Evolutionary conservation across 2,797 vertebrate species (phyloP), one percentile per base, ranked within the genome.

Genomic region (Centropyge bicolor): DNA sequence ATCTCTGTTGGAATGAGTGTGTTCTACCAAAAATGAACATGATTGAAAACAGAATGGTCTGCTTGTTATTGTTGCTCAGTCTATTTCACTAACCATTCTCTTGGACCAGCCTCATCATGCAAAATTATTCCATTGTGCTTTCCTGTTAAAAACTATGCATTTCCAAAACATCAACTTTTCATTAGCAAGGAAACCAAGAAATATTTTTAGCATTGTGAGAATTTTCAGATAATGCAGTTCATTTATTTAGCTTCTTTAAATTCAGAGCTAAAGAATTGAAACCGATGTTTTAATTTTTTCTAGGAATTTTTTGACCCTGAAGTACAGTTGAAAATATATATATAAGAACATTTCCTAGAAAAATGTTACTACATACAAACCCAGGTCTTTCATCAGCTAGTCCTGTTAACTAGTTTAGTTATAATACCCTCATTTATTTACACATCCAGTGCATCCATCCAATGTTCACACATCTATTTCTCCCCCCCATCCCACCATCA

Each of bases 401-500:
- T 27, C 45, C 10, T 69, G 59, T 76, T n/a, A 27, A 22, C 22
- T 48, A 35, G 7, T 64, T 55, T 27, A 61, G 14, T 67, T 51
- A 40, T 48, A 20, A 36, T 19, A 41, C 6, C 31, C 14, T 4
- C 19, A 60, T 70, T 49, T 31, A 46, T 55, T 17, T 36, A 20
- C 35, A 31, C 60, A 24, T 46, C 20, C 61, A 73, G 7, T 3
- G 13, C 19, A 70, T 81, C 35, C 35, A 36, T 61, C 46, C 46
- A 57, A 4, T 61, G 14, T 72, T 68, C 8, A 56, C 60, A 67
- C 62, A 61, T 79, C 61, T 20, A 49, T 86, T 78, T 78, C 83
- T 80, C 60, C 46, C n/a, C 51, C 65, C 57, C 45, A 77, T 74
- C 43, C 66, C 68, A 54, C 67, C 59, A 63, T 62, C 59, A 38